Evolutionary conservation across 1,140 invertebrate species (phyloP).

Genomic region (Linepithema humile): DNA sequence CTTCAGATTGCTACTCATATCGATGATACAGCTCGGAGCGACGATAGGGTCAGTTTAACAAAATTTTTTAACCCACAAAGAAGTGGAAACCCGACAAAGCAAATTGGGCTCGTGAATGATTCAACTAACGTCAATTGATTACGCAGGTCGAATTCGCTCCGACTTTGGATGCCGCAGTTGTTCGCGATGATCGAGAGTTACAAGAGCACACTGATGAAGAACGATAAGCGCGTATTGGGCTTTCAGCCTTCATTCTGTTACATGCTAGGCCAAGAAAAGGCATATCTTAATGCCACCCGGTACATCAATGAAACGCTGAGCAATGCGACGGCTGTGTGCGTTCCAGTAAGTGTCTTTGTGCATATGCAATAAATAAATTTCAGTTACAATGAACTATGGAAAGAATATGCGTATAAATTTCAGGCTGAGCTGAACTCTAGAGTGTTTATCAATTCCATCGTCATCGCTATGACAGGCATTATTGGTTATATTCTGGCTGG

Average conservation of each 20-base stretch:
- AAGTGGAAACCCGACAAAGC: background rate
- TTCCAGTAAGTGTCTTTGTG: constrained; percentile 48
- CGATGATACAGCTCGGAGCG: constrained; percentile 89
- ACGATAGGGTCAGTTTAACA: constrained; percentile 84
- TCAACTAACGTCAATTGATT: background rate
- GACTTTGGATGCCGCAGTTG: constrained; percentile 82
- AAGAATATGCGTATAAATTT: constrained; percentile 4
- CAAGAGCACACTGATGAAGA: constrained; percentile 64
- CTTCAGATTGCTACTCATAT: constrained; percentile 88
- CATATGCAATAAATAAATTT: background rate
- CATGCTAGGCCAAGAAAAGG: constrained; percentile 64
- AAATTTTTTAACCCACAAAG: background rate
- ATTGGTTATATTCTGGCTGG: constrained; percentile 81
- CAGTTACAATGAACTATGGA: background rate
- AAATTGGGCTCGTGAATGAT: background rate
- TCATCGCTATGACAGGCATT: constrained; percentile 79
- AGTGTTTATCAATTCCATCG: constrained; percentile 82
- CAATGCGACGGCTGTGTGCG: constrained; percentile 15
- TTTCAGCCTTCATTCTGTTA: constrained; percentile 70
- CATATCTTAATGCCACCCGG: constrained; percentile 19
- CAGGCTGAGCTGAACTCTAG: constrained; percentile 74
- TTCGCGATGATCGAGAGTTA: constrained; percentile 80
- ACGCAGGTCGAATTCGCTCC: constrained; percentile 79
- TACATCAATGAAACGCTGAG: constrained; percentile 12
- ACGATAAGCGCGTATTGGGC: background rate